A percentile compares a stretch with the other conserved stretches of the same genome.
phyloP scores from a whole-genome alignment of 2,113 vertebrate genomes.

The Dryoscopus gambensis region DNA sequence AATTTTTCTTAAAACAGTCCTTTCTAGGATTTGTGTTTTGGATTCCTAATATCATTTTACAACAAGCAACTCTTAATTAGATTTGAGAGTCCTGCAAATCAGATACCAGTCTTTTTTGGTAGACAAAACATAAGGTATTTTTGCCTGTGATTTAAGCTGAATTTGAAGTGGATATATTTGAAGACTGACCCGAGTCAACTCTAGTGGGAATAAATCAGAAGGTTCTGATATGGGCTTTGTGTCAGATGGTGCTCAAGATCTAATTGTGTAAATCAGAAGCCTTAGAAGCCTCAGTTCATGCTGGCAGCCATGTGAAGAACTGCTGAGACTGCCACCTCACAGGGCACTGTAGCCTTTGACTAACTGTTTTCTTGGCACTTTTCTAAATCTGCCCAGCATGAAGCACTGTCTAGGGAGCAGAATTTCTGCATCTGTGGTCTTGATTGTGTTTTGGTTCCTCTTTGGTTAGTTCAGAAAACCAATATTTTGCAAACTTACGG shows the following conservation, averaged over 20 bases:
- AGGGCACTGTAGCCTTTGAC: not conserved
- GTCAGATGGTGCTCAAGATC: not conserved
- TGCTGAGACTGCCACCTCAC: not conserved
- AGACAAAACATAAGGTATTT: not conserved
- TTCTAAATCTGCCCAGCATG: not conserved
- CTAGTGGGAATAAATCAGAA: not conserved
- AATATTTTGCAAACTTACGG: not conserved
- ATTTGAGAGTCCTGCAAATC: not conserved
- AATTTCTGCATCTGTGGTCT: not conserved
- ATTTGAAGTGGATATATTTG: not conserved
- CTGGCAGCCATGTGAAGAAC: not conserved
- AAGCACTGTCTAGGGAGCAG: not conserved
- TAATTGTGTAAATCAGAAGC: not conserved
- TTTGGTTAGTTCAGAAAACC: not conserved
- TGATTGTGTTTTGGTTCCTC: not conserved
- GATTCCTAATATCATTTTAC: not conserved
- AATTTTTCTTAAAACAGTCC: not conserved
- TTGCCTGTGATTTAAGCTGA: not conserved
- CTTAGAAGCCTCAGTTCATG: not conserved
- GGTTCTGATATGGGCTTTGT: not conserved
- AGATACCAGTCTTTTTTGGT: not conserved
- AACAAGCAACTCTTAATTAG: not conserved
- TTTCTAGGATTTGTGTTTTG: not conserved
- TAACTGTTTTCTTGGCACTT: not conserved
- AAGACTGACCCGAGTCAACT: not conserved